A percentile compares a stretch with the other conserved stretches of the same genome.
These are phyloP conservation scores for Alloplasta piceator DNA, from an alignment of 2,888 invertebrate genomes.

Conservation along the genomic window DNA sequence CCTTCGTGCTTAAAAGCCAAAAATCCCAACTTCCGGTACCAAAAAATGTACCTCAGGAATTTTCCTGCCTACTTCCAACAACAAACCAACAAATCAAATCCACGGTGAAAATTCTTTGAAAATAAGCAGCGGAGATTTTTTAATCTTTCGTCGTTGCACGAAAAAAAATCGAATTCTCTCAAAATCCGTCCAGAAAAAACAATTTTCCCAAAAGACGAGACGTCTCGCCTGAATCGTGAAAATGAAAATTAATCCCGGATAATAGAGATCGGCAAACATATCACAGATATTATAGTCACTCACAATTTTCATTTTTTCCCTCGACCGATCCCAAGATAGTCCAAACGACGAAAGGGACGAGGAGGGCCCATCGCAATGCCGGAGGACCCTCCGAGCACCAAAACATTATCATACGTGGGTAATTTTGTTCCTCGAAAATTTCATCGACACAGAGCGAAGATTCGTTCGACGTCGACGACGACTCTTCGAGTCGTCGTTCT, in stretches of 20 bases:
- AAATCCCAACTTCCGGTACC: too few species aligned
- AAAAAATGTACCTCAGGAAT: too few species aligned
- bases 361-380: conserved; percentile 59
- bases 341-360: conserved; percentile 68
- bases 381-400: conserved; percentile 61
- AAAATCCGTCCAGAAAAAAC: neutral
- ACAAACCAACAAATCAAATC: too few species aligned
- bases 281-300: conserved; percentile 67
- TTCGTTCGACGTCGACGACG: conserved; percentile 20
- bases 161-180: neutral
- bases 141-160: too few species aligned
- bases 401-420: conserved; percentile 25
- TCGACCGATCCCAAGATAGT: conserved; percentile 57
- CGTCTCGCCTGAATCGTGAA: too few species aligned
- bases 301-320: conserved; percentile 78
- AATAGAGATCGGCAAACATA: conserved; percentile 2
- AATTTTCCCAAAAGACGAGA: too few species aligned
- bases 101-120: too few species aligned
- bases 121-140: too few species aligned
- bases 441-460: conserved; percentile 44
- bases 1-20: too few species aligned
- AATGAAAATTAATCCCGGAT: neutral
- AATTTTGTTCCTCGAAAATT: conserved; percentile 26
- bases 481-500: conserved; percentile 8
- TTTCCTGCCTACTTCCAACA: too few species aligned